Percentiles rank a stretch among this genome's conserved stretches.
These are phyloP conservation scores for Drosophila malerkotliana DNA, from an alignment of 1,140 invertebrate species.

Conservation along the genomic window DNA sequence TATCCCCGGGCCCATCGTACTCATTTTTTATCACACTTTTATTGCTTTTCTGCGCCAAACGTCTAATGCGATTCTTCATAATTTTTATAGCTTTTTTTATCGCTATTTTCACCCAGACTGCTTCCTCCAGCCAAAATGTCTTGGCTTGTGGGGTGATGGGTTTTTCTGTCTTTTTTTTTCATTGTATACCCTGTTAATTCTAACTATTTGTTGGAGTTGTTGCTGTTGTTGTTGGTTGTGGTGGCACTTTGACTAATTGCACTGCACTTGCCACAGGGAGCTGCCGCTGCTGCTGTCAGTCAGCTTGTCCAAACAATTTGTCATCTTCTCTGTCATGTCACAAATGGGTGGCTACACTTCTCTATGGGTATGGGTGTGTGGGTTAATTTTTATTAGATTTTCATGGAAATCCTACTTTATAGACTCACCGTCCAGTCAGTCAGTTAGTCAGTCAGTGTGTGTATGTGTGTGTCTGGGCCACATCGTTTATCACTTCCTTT, in stretches of 20 bases:
- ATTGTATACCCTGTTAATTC: conserved; percentile 5
- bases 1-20: neutral
- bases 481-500: conserved; percentile 77
- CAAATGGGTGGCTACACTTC: conserved; percentile 43
- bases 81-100: conserved; percentile 57
- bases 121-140: conserved; percentile 55
- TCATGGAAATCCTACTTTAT: conserved; percentile 55
- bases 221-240: conserved; percentile 39
- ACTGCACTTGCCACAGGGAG: conserved; percentile 71
- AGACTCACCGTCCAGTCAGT: conserved; percentile 22
- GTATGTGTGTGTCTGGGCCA: conserved; percentile 30
- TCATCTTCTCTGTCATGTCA: conserved; percentile 79
- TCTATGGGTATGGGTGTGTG: conserved; percentile 16
- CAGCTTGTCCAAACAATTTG: conserved; percentile 73
- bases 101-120: conserved; percentile 54
- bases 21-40: conserved; percentile 68
- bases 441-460: conserved; percentile 10
- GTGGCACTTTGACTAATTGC: conserved; percentile 79
- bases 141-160: conserved; percentile 36
- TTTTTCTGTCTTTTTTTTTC: conserved; percentile 8
- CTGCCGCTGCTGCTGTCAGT: conserved; percentile 61
- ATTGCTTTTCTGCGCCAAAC: conserved; percentile 54
- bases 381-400: conserved; percentile 78
- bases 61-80: conserved; percentile 49
- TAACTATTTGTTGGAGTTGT: conserved; percentile 19